Conservation (phyloP, 92 coral and sea anemone species). For the Epizoanthus rinbou region DNA sequence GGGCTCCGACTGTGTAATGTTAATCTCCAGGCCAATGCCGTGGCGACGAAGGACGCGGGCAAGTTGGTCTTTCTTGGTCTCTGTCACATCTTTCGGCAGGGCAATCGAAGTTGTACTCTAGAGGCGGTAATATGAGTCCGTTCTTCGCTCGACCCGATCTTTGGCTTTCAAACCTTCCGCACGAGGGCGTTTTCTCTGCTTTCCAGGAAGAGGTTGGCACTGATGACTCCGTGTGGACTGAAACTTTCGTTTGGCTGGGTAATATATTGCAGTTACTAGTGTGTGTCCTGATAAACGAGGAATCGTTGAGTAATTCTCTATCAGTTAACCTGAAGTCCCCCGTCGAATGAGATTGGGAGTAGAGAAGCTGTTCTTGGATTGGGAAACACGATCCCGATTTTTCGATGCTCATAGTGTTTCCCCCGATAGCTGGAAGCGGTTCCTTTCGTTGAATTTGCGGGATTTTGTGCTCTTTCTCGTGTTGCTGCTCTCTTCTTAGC, state of each 20-base stretch:
- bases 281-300: slow-evolving; percentile 43
- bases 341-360: background rate
- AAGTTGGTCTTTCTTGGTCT: slow-evolving; percentile 49
- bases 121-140: slow-evolving; percentile 73
- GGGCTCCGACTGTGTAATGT: slow-evolving; percentile 15
- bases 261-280: slow-evolving; percentile 10
- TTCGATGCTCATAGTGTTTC: slow-evolving; percentile 7
- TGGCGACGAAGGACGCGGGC: slow-evolving; percentile 74
- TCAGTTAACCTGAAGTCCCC: background rate
- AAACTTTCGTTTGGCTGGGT: background rate
- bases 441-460: slow-evolving; percentile 77
- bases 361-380: slow-evolving; percentile 30
- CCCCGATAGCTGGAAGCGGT: slow-evolving; percentile 87
- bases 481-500: slow-evolving; percentile 84
- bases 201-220: slow-evolving; percentile 68
- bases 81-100: slow-evolving; percentile 39
- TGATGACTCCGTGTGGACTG: background rate
- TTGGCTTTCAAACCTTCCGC: slow-evolving; percentile 56
- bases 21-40: slow-evolving; percentile 35
- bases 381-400: slow-evolving; percentile 31
- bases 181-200: slow-evolving; percentile 41
- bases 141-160: slow-evolving; percentile 52
- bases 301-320: slow-evolving; percentile 46
- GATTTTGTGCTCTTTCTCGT: slow-evolving; percentile 61
- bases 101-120: slow-evolving; percentile 50